Conservation (phyloP, 2,888 invertebrate genomes). For the Ryuthela nishihirai region DNA sequence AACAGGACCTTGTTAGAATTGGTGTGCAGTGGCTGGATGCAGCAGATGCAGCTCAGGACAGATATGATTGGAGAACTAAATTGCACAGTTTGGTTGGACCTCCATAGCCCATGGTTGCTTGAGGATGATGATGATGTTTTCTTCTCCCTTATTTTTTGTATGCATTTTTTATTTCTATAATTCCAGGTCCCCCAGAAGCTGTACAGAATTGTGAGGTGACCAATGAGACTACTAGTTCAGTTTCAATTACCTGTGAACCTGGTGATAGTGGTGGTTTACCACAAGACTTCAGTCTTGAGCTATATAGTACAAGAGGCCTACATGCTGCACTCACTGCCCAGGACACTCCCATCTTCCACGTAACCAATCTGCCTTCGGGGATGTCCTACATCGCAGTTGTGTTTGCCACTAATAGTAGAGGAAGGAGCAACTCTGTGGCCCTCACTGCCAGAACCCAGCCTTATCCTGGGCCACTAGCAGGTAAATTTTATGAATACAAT, state of each 20-base stretch:
- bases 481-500: too few relatives aligned
- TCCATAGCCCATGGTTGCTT: too few relatives aligned
- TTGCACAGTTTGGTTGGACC: too few relatives aligned
- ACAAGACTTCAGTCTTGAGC: constrained; percentile 19
- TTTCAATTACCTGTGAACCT: constrained; percentile 15
- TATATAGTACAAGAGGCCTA: constrained; percentile 19
- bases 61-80: background rate
- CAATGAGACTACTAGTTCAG: constrained; percentile 19
- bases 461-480: background rate
- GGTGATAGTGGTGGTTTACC: constrained; percentile 24
- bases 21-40: too few relatives aligned
- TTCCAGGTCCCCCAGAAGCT: constrained; percentile 15
- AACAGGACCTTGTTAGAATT: too few relatives aligned
- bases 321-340: constrained; percentile 8
- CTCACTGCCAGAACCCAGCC: constrained; percentile 16
- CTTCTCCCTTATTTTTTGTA: background rate
- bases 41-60: too few relatives aligned
- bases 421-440: constrained; percentile 30
- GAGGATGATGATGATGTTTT: constrained; percentile 3
- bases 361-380: constrained; percentile 13
- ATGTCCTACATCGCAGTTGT: constrained; percentile 27
- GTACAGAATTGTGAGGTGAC: constrained; percentile 24
- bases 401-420: constrained; percentile 19
- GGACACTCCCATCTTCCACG: constrained; percentile 10
- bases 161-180: too few relatives aligned